Evolutionary conservation across 2,888 invertebrate genomes (phyloP), one percentile per base, ranked within the genome.

Genomic region (Conops quadrifasciatus): DNA sequence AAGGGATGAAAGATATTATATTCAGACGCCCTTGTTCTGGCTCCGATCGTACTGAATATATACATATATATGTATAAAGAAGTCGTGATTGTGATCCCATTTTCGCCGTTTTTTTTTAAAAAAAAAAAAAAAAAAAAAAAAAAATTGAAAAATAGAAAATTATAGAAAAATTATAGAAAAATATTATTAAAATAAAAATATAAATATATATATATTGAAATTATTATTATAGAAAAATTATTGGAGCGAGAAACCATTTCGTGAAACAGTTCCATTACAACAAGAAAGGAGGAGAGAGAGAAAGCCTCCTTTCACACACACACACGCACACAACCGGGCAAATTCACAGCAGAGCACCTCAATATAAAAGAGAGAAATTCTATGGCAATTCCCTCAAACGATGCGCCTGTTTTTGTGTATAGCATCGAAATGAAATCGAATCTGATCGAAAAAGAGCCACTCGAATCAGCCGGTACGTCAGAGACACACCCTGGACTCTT

Each of bases 181-280:
- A n/a, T n/a, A n/a, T n/a, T n/a, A n/a, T n/a, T n/a, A n/a, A n/a
- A n/a, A n/a, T n/a, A 36, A 36, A 36, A 36, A 36, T 36, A 36
- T 7, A 7, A 36, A 36, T 5, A 45, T 30, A 45, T 28, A 45
- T 28, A 15, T 56, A 26, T n/a, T 59, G 49, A 15, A 19, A 5
- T 24, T 21, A 26, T 47, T 28, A 28, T 19, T 49, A 28, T 59
- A 30, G 49, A 13, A 60, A 67, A 67, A 24, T 67, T 67, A 67
- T 67, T 67, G 67, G 67, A 24, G 19, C 59, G 67, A 59, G 67
- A 67, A 67, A 59, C 67, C 60, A 59, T 59, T 67, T 49, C 13
- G 49, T 59, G 21, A 59, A 30, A n/a, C 47, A 30, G 43, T 67
- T 60, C 47, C 47, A 59, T 45, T 28, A 47, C 21, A 67, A 67